Conservation (phyloP, 2,888 invertebrate species). For the Toxonevra muliebris region DNA sequence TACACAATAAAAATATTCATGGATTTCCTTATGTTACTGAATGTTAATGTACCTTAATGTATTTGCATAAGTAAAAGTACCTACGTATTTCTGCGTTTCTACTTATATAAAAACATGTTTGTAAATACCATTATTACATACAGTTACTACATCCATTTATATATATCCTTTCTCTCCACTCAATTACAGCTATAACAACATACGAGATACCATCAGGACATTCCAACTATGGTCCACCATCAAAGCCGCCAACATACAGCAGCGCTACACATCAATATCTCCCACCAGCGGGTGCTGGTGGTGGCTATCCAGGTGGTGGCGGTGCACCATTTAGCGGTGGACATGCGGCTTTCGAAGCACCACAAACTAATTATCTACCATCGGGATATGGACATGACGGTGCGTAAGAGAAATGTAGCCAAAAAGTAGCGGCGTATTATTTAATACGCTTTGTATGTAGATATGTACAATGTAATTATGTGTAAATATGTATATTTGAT, state of each 20-base stretch:
- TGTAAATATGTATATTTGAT: constrained; percentile 15
- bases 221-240: constrained; percentile 62
- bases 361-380: constrained; percentile 60
- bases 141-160: background rate
- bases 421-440: too few relatives aligned
- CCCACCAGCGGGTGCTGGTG: constrained; percentile 53
- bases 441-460: too few relatives aligned
- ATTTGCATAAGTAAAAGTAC: too few relatives aligned
- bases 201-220: constrained; percentile 61
- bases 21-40: too few relatives aligned
- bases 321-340: constrained; percentile 58
- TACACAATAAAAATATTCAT: too few relatives aligned
- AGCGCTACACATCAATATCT: constrained; percentile 61
- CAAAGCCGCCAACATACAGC: constrained; percentile 60
- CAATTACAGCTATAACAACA: constrained; percentile 57
- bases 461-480: too few relatives aligned
- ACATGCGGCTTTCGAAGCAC: constrained; percentile 62
- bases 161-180: background rate
- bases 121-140: background rate
- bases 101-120: background rate
- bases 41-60: too few relatives aligned
- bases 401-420: constrained; percentile 42
- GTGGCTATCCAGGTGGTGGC: constrained; percentile 39
- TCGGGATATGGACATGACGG: constrained; percentile 60
- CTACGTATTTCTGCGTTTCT: too few relatives aligned